These are phyloP conservation scores for Trypoxylon attenuatum DNA, from an alignment of 2,888 invertebrate genomes.

Conservation along the genomic window DNA sequence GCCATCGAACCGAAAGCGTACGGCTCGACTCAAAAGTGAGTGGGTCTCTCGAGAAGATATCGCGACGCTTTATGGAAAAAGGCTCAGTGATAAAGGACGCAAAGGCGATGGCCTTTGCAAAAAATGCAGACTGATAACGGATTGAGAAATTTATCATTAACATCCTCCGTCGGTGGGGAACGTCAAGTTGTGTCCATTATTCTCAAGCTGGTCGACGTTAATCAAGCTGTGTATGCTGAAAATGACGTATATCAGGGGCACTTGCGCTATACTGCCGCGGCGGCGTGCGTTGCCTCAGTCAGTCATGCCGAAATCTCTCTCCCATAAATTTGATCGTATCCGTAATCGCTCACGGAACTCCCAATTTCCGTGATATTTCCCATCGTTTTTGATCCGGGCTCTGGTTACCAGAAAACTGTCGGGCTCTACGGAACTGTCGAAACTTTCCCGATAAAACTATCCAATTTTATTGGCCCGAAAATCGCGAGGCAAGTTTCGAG, in stretches of 20 bases:
- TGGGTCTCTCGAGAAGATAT: too few relatives aligned
- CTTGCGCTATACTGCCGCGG: constrained; percentile 9
- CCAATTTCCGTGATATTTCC: constrained; percentile 12
- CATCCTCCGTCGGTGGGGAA: too few relatives aligned
- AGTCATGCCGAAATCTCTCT: constrained; percentile 19
- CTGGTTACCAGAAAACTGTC: background rate
- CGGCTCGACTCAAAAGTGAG: too few relatives aligned
- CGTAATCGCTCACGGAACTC: constrained; percentile 11
- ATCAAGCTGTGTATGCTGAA: constrained; percentile 12
- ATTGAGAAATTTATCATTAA: too few relatives aligned
- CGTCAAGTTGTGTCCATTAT: too few relatives aligned
- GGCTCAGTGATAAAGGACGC: too few relatives aligned
- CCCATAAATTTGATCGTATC: constrained; percentile 28
- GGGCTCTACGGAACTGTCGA: background rate
- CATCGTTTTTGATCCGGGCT: background rate
- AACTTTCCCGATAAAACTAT: background rate
- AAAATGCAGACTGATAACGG: too few relatives aligned
- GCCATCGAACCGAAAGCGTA: too few relatives aligned
- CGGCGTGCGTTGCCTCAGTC: too few relatives aligned
- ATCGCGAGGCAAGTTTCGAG: background rate
- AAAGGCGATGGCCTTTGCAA: too few relatives aligned
- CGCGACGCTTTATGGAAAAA: too few relatives aligned
- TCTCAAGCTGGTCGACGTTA: constrained; percentile 10
- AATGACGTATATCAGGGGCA: constrained; percentile 15
- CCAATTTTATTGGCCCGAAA: background rate